Base-by-base conservation (phyloP, 2,888 invertebrate genomes). In the Dione vanillae region DNA sequence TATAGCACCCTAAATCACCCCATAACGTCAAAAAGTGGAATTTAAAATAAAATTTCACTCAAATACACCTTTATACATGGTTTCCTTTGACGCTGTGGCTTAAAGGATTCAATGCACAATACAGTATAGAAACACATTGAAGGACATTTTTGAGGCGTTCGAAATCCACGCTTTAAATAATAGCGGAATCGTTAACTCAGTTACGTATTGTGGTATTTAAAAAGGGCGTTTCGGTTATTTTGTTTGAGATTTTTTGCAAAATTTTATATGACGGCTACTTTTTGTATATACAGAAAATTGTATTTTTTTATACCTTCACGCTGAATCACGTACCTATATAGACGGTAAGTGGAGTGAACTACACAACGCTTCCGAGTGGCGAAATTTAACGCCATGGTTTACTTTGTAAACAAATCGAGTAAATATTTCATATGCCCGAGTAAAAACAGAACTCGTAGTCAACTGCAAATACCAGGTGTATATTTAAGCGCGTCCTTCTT, bases 41-140 rank as follows among this genome's bases (percentile, higher is more conserved):
- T 11, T 59, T 27, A 43, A 43, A 61, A 43, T 43, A n/a, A 43
- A 61, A 59, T 43, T 59, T 59, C 43, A 56, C 56, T 56, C 56
- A 43, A 43, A 43, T n/a, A 27, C 59, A 43, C 43, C 27, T 27
- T 59, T 43, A 41, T 43, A 27, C 19, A 11, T 27, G n/a, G 27
- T 20, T 54, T 9, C 43, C 27, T 59, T 59, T 59, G 43, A 43
- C 5, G 10, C 14, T 27, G 20, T 43, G 9, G 59, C 59, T 59
- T 43, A 43, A 59, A 20, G 43, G 43, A 56, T 45, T 45, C 54
- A 9, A 65, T 65, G 54, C 45, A 54, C 54, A 16, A 66, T 66
- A 65, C 54, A 66, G 43, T 54, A 66, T 66, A 16, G 54, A 66
- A 54, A 14, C 35, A 12, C 20, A 35, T 56, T 16, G 54, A 54